Evolutionary conservation across 2,797 vertebrate genomes (phyloP), one percentile per base, ranked within the genome.

Genomic region (Neosalanx taihuensis): DNA sequence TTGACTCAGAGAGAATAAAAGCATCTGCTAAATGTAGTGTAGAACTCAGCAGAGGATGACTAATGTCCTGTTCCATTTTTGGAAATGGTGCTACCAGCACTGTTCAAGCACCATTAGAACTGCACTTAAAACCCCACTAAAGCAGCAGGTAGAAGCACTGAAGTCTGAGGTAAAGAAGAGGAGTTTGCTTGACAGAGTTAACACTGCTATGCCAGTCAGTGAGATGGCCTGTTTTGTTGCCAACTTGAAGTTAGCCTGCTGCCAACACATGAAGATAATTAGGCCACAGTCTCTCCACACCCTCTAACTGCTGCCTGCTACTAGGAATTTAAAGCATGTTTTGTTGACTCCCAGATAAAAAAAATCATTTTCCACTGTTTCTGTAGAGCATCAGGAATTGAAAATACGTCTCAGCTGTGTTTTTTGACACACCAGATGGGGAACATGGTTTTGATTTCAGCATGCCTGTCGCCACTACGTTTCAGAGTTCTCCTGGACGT

Each of bases 241-340:
- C 76, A 79, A 70, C 69, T 76, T 82, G 65, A 15, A 69, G 53
- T 41, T 72, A 73, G 65, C 51, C 72, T 73, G 35, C 69, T 80
- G 72, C 71, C 69, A 76, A 56, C 23, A 31, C 71, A 68, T 79
- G 62, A 71, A 64, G 74, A 64, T 15, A 64, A 81, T 9, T 78
- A 76, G 76, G 67, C 12, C 56, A 64, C 67, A 71, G 67, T 35
- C 46, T 80, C 70, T 80, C 70, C 81, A 85, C 86, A 71, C 82
- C 81, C 85, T 81, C 79, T 83, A 26, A 79, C 84, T 63, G 71
- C 23, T 26, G 23, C 23, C 23, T 26, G 23, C 30, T 76, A 68
- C 74, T 68, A 57, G 69, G 65, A 15, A 67, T 72, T 81, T 70
- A 61, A 72, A 76, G 26, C 60, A 23, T 71, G 41, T 53, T 76